These are phyloP conservation scores for Dolichopus griseipennis DNA, from an alignment of 2,888 invertebrate genomes.

Conservation along the genomic window DNA sequence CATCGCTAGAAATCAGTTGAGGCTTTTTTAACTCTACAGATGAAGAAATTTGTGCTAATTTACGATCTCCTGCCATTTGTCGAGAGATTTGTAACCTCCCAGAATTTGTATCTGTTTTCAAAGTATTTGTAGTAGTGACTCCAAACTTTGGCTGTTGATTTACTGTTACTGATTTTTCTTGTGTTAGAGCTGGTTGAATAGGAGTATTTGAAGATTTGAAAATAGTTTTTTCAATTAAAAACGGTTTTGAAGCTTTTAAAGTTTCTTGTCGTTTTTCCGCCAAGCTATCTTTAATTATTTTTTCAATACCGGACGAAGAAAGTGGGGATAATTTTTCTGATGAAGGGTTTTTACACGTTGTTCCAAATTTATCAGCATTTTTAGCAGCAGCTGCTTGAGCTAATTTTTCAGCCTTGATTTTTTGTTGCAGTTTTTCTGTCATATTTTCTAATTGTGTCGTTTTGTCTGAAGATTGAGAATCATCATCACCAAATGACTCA, in stretches of 20 bases:
- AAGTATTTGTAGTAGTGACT: slow-evolving; percentile 10
- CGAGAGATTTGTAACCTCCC: slow-evolving; percentile 10
- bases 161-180: slow-evolving; percentile 22
- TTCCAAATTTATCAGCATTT: slow-evolving; percentile 9
- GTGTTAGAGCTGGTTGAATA: slow-evolving; percentile 23
- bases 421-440: slow-evolving; percentile 32
- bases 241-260: slow-evolving; percentile 28
- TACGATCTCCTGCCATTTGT: not conserved
- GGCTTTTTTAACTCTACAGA: not conserved
- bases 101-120: slow-evolving; percentile 18
- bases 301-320: slow-evolving; percentile 29
- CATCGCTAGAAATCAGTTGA: not conserved
- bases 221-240: slow-evolving; percentile 19
- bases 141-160: slow-evolving; percentile 12
- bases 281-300: slow-evolving; percentile 32
- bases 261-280: slow-evolving; percentile 32
- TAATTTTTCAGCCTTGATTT: slow-evolving; percentile 32
- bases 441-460: slow-evolving; percentile 34
- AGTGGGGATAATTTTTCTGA: slow-evolving; percentile 24
- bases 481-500: slow-evolving; percentile 40
- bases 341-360: not conserved
- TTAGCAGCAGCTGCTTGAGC: slow-evolving; percentile 23
- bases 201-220: slow-evolving; percentile 11
- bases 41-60: not conserved
- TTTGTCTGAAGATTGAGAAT: slow-evolving; percentile 42